These are phyloP conservation scores for Ridgeia piscesae DNA, from an alignment of 1,140 invertebrate genomes.

Conservation along the genomic window DNA sequence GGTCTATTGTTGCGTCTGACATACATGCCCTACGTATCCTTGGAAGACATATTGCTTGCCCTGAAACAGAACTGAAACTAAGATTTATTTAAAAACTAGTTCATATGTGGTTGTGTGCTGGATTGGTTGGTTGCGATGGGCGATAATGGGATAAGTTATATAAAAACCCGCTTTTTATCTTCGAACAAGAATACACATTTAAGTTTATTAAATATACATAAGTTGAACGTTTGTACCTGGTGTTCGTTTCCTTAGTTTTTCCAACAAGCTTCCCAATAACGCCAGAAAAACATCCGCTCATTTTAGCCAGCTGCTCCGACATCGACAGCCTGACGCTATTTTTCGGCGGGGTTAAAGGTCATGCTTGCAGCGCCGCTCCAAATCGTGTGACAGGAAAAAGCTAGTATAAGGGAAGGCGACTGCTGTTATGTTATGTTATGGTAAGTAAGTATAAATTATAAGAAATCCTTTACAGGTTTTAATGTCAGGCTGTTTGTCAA, in stretches of 20 bases:
- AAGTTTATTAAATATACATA: neutral
- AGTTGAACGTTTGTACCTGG: neutral
- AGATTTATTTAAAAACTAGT: too few relatives aligned
- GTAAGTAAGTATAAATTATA: neutral
- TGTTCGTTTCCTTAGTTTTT: neutral
- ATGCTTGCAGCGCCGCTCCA: neutral
- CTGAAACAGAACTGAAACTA: too few relatives aligned
- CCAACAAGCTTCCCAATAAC: conserved; percentile 4
- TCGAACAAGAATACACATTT: neutral
- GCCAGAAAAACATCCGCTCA: conserved; percentile 3
- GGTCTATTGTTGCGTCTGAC: too few relatives aligned
- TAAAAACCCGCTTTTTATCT: neutral
- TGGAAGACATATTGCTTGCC: too few relatives aligned
- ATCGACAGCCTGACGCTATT: neutral
- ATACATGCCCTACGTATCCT: too few relatives aligned
- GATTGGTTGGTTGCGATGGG: neutral
- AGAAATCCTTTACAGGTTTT: neutral
- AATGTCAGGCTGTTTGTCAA: neutral
- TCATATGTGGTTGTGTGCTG: neutral
- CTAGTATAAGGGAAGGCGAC: neutral
- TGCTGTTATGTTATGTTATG: neutral
- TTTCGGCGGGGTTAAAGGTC: neutral
- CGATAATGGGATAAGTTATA: neutral
- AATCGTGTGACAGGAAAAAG: neutral
- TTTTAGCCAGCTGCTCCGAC: neutral